Evolutionary conservation across 1,140 invertebrate genomes (phyloP).

Genomic region (Stegodyphus dumicola): DNA sequence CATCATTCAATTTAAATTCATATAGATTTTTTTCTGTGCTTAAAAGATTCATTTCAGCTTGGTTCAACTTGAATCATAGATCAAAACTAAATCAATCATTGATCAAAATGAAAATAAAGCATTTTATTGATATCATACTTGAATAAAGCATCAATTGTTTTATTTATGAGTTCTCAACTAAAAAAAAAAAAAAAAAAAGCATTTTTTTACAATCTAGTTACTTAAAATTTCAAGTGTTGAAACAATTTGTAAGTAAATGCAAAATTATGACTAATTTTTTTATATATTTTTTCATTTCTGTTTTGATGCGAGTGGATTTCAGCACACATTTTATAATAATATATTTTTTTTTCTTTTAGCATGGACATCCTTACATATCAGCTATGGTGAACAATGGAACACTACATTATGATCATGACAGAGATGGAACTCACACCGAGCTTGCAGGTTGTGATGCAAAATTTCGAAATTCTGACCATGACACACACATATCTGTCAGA

Average conservation of each 20-base stretch:
- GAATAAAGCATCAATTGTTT: too few species aligned
- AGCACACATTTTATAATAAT: background rate
- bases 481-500: conserved; percentile 89
- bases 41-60: too few species aligned
- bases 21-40: too few species aligned
- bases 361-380: conserved; percentile 97
- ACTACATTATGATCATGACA: conserved; percentile 96
- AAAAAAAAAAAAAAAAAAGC: too few species aligned
- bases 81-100: too few species aligned
- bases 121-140: too few species aligned
- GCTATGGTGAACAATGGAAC: conserved; percentile 98
- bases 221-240: background rate
- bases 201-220: too few species aligned
- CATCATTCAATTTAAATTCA: too few species aligned
- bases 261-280: background rate
- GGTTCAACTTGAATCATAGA: too few species aligned
- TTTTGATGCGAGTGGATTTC: background rate
- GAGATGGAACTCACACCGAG: conserved; percentile 98
- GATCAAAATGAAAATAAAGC: too few species aligned
- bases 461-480: conserved; percentile 91
- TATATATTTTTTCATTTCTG: background rate
- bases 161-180: too few species aligned
- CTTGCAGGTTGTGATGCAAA: conserved; percentile 93
- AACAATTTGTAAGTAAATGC: background rate
- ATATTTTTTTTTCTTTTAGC: conserved; percentile 72